phyloP scores from a whole-genome alignment of 1,140 invertebrate genomes.

The Dysdera silvatica region DNA sequence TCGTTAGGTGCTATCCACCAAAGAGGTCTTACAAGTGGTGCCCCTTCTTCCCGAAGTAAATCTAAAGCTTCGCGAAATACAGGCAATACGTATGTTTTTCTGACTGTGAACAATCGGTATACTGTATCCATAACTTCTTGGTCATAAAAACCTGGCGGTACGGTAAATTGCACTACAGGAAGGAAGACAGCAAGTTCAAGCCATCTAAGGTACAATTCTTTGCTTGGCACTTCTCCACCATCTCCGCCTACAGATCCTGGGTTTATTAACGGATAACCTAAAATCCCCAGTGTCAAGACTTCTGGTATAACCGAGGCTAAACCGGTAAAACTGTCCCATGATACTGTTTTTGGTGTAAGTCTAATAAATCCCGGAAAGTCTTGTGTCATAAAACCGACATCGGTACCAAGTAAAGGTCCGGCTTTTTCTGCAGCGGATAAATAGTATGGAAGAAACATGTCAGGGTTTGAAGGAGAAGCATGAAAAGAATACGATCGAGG shows the following conservation, averaged over 20 bases:
- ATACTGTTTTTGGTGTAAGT: slow-evolving; percentile 72
- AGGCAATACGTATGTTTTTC: slow-evolving; percentile 35
- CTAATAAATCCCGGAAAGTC: slow-evolving; percentile 76
- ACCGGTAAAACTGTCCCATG: slow-evolving; percentile 63
- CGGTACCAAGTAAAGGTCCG: slow-evolving; percentile 67
- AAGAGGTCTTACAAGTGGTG: slow-evolving; percentile 76
- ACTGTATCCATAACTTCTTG: slow-evolving; percentile 68
- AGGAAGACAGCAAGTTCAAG: slow-evolving; percentile 85
- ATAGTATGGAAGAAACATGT: slow-evolving; percentile 64
- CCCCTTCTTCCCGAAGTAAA: slow-evolving; percentile 62
- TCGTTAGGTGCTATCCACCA: slow-evolving; percentile 86
- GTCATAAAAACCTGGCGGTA: slow-evolving; percentile 75
- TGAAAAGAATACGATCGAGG: slow-evolving; percentile 70
- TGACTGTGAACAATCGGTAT: slow-evolving; percentile 63
- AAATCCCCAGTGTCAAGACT: slow-evolving; percentile 71
- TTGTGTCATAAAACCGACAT: slow-evolving; percentile 69
- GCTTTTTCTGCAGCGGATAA: slow-evolving; percentile 38
- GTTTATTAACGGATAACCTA: slow-evolving; percentile 85
- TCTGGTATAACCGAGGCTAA: slow-evolving; percentile 75
- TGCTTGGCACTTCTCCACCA: slow-evolving; percentile 54
- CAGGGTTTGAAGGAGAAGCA: slow-evolving; percentile 62
- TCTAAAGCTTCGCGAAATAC: slow-evolving; percentile 47
- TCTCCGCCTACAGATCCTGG: slow-evolving; percentile 88
- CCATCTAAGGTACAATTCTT: slow-evolving; percentile 88
- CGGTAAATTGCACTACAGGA: slow-evolving; percentile 82